Conservation (phyloP, 2,797 vertebrate species). For the Hozukius guyotensis region DNA sequence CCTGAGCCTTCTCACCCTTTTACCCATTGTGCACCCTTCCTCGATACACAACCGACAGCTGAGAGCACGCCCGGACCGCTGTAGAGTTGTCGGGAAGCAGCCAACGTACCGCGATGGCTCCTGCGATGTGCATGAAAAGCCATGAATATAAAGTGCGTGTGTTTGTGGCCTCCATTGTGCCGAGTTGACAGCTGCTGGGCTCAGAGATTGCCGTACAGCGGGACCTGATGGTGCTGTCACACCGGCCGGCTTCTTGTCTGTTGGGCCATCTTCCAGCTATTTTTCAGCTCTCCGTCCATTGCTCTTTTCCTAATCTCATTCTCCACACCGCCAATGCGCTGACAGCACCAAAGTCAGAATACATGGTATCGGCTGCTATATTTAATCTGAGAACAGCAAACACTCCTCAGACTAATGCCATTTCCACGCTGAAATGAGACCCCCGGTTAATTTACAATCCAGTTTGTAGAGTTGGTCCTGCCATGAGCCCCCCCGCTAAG, state of each 20-base stretch:
- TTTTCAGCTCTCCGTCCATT: conserved; percentile 53
- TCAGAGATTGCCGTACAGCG: conserved; percentile 62
- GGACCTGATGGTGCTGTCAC: conserved; percentile 58
- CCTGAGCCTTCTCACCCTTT: conserved; percentile 8
- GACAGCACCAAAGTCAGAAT: conserved; percentile 38
- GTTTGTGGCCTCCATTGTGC: conserved; percentile 53
- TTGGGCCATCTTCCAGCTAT: conserved; percentile 51
- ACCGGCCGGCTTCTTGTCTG: conserved; percentile 30
- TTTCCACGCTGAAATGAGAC: conserved; percentile 50
- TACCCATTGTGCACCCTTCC: background rate
- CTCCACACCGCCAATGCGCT: conserved; percentile 28
- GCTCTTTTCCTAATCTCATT: conserved; percentile 71
- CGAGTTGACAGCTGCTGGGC: conserved; percentile 62
- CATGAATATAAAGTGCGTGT: conserved; percentile 68
- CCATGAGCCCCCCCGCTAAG: background rate
- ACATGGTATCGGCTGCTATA: conserved; percentile 30
- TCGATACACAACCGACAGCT: conserved; percentile 8
- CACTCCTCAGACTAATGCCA: conserved; percentile 34
- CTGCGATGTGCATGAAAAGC: conserved; percentile 26
- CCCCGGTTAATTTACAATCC: conserved; percentile 32
- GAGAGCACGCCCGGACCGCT: background rate
- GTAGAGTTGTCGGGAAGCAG: conserved; percentile 5
- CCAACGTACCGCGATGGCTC: conserved; percentile 41
- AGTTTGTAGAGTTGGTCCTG: conserved; percentile 10
- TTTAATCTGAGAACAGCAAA: conserved; percentile 63